A percentile compares a stretch with the other conserved stretches of the same genome.
These are phyloP conservation scores for Anthonomus grandis DNA, from an alignment of 1,140 invertebrate species.

Conservation along the genomic window DNA sequence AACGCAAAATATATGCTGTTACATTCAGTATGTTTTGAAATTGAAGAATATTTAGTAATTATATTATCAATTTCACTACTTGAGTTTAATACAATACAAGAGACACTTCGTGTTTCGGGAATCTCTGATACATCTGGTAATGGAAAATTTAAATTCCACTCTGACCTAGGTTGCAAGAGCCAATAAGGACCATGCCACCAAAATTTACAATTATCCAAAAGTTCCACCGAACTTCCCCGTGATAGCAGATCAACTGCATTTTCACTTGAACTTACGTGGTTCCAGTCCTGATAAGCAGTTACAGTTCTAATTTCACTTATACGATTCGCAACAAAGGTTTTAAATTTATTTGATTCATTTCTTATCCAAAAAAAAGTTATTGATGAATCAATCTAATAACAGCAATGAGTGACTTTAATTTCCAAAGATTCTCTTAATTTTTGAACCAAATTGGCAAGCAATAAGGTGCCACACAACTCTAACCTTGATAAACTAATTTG, in stretches of 20 bases:
- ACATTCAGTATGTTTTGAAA: conserved; percentile 6
- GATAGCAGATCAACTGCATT: conserved; percentile 46
- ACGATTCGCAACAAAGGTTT: no score
- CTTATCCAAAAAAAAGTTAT: no score
- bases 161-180: conserved; percentile 5
- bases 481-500: conserved; percentile 1
- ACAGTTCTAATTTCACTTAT: conserved; percentile 40
- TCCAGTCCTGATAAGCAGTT: conserved; percentile 32
- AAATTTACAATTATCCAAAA: no score
- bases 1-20: conserved; percentile 11
- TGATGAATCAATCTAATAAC: neutral
- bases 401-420: neutral
- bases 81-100: neutral
- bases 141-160: conserved; percentile 7
- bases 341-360: conserved; percentile 36
- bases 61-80: neutral
- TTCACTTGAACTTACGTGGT: conserved; percentile 34
- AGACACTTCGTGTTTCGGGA: neutral
- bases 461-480: conserved; percentile 5
- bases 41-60: no score
- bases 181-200: conserved; percentile 29
- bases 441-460: conserved; percentile 25
- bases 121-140: neutral
- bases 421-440: no score
- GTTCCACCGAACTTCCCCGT: conserved; percentile 25